phyloP scores from a whole-genome alignment of 1,140 invertebrate species.

The Cotesia vestalis region DNA sequence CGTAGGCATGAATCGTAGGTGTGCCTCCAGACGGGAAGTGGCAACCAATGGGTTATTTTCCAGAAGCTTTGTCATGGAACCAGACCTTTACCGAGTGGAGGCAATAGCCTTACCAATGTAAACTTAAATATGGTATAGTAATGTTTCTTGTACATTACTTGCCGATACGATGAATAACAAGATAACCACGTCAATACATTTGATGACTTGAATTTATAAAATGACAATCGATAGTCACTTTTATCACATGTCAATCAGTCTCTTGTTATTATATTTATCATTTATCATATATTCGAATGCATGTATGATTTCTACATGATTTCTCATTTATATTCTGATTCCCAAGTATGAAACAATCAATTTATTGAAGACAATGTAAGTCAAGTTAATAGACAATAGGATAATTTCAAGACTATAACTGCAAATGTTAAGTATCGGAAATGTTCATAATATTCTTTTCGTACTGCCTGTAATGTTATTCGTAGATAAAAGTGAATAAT shows the following conservation, averaged over 20 bases:
- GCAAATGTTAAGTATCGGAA: too few species aligned
- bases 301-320: background rate
- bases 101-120: background rate
- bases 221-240: conserved; percentile 20
- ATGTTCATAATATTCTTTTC: too few species aligned
- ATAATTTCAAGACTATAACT: too few species aligned
- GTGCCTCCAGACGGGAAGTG: conserved; percentile 37
- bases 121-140: background rate
- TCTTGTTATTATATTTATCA: too few species aligned
- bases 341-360: too few species aligned
- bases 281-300: background rate
- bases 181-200: conserved; percentile 8
- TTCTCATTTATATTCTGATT: background rate
- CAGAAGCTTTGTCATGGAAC: conserved; percentile 38
- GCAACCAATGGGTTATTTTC: conserved; percentile 35
- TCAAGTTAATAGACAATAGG: too few species aligned
- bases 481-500: too few species aligned
- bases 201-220: conserved; percentile 24
- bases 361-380: too few species aligned
- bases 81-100: conserved; percentile 1
- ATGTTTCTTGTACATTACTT: conserved; percentile 13
- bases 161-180: conserved; percentile 16
- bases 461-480: too few species aligned
- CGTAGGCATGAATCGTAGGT: conserved; percentile 35
- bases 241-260: background rate